Percentiles rank a stretch among this genome's conserved stretches.
These are phyloP conservation scores for Pyrrhia umbra DNA, from an alignment of 2,888 invertebrate species.

Conservation along the genomic window DNA sequence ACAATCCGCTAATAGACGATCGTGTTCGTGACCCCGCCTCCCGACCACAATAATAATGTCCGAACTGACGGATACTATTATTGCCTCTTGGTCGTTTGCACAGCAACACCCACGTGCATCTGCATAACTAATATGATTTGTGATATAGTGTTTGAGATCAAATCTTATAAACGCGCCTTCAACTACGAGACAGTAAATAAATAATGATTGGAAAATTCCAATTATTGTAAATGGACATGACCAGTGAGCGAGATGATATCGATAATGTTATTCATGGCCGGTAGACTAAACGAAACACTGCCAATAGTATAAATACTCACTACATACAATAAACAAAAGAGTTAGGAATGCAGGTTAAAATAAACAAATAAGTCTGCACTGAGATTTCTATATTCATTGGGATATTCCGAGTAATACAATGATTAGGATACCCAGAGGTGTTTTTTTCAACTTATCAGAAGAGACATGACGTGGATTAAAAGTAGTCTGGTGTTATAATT, in stretches of 20 bases:
- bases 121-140: slow-evolving; percentile 57
- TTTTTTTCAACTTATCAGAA: too few species aligned
- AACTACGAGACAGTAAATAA: slow-evolving; percentile 47
- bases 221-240: slow-evolving; percentile 53
- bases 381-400: background rate
- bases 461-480: background rate
- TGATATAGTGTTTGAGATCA: slow-evolving; percentile 49
- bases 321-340: slow-evolving; percentile 8
- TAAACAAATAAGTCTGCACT: background rate
- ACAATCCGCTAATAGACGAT: slow-evolving; percentile 86
- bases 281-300: slow-evolving; percentile 32
- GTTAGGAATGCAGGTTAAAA: slow-evolving; percentile 1
- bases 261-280: slow-evolving; percentile 53
- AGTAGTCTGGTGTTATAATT: background rate
- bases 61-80: slow-evolving; percentile 64
- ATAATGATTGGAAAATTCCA: slow-evolving; percentile 53
- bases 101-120: slow-evolving; percentile 52
- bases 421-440: background rate
- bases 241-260: slow-evolving; percentile 51
- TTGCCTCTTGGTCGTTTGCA: slow-evolving; percentile 60
- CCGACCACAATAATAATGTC: slow-evolving; percentile 78
- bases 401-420: background rate
- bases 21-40: slow-evolving; percentile 84
- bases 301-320: slow-evolving; percentile 31
- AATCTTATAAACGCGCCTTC: slow-evolving; percentile 51